Evolutionary conservation across 2,113 vertebrate genomes (phyloP), one percentile per base, ranked within the genome.

Genomic region (Laticauda laticaudata): DNA sequence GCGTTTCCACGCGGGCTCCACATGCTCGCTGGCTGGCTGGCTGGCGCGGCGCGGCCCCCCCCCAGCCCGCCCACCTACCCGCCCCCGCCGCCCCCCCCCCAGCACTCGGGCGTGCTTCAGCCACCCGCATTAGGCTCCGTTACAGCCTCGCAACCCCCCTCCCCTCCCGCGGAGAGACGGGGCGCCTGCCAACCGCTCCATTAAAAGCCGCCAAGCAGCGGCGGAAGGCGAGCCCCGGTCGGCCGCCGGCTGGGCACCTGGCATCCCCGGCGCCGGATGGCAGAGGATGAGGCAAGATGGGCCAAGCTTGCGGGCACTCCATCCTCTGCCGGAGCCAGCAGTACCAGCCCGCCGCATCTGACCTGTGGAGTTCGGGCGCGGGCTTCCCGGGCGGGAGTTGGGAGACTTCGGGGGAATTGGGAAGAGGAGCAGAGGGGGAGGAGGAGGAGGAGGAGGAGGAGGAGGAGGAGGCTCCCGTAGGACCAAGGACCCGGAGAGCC

Each of bases 231-330:
- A 7, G 85, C 8, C 57, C 11, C 3, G 12, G 26, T 15, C 21
- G 26, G 14, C 43, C 2, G 21, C 3, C 3, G 85, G 26, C 53
- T 39, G 5, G 20, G 43, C 51, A 24, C 48, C 6, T 85, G 23
- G 54, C 86, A 3, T 81, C 26, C 89, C 91, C 93, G 92, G 94
- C 93, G 92, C 48, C 92, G 87, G 95, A 94, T 96, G 95, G 89
- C 95, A 96, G 89, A 98, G 97, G 97, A 98, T 97, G 98, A 98
- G 97, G 98, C 98, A 98, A 95, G 97, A 99, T 99, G 99, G 99
- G 99, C 98, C 99, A 99, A 97, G 98, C 99, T 95, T 99, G 99
- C 96, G 99, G 99, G 97, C 99, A 99, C 98, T 99, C 99, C 97
- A 98, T 99, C 97, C 99, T 99, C 95, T 99, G 99, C 98, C 98